These are phyloP conservation scores for Pterocles burchelli DNA, from an alignment of 2,113 vertebrate genomes.

Conservation along the genomic window DNA sequence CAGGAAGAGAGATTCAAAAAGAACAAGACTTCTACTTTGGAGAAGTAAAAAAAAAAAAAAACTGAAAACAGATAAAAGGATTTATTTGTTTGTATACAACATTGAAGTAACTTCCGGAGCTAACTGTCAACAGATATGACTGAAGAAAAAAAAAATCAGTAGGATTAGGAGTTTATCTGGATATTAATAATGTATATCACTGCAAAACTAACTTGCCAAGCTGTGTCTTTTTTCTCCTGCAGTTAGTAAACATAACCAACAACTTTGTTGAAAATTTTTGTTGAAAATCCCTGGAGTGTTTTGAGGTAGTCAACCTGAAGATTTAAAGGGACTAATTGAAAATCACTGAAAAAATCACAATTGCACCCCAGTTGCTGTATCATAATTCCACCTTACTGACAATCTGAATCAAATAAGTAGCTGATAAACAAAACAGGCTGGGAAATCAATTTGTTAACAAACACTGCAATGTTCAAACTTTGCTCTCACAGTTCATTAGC, in stretches of 20 bases:
- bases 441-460: not conserved
- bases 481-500: not conserved
- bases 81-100: constrained; percentile 34
- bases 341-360: not conserved
- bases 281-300: not conserved
- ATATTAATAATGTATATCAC: not conserved
- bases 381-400: not conserved
- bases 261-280: not conserved
- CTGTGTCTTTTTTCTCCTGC: not conserved
- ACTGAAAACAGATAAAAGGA: constrained; percentile 25
- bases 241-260: not conserved
- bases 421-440: not conserved
- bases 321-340: not conserved
- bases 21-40: not conserved
- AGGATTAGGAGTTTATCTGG: constrained; percentile 31
- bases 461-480: not conserved
- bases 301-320: not conserved
- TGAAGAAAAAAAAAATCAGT: not conserved
- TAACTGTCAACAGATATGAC: constrained; percentile 26
- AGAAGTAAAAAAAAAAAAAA: not conserved
- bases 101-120: not conserved
- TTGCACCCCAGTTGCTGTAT: not conserved
- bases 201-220: not conserved
- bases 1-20: constrained; percentile 7
- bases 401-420: not conserved